These are phyloP conservation scores for Cryptotis parvus DNA, from an alignment of 2,113 vertebrate species.

Conservation along the genomic window DNA sequence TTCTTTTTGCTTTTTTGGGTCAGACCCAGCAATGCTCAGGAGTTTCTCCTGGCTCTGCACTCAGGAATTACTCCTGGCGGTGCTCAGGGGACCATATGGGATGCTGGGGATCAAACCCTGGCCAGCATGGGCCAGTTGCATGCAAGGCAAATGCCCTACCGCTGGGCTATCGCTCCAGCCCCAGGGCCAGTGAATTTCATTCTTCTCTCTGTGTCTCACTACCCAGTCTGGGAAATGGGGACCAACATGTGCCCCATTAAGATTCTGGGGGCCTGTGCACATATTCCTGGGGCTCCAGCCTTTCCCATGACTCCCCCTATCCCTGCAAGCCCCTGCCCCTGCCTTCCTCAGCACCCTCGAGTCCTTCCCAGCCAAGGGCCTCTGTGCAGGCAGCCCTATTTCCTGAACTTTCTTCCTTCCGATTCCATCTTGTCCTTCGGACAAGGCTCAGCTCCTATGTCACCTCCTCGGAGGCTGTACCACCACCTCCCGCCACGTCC, in stretches of 20 bases:
- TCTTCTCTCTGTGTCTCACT: neutral
- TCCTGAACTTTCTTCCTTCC: neutral
- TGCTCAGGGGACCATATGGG: no score
- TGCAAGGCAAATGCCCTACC: no score
- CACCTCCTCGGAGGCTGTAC: conserved; percentile 54
- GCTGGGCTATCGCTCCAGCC: no score
- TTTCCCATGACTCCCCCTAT: neutral
- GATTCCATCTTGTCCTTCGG: conserved; percentile 32
- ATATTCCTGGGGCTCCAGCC: neutral
- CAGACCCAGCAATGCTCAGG: no score
- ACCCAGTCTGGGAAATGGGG: conserved; percentile 8
- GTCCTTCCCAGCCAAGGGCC: neutral
- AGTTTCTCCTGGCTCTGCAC: no score
- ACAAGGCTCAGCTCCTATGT: conserved; percentile 56
- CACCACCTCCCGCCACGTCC: conserved; percentile 11
- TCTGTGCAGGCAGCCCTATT: neutral
- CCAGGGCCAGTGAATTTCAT: neutral
- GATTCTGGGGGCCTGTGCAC: neutral
- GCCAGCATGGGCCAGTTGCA: no score
- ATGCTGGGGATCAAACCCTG: no score
- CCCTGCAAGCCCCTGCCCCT: neutral
- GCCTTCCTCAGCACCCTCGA: neutral
- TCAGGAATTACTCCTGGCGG: no score
- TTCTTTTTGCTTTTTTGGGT: no score
- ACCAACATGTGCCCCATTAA: neutral